Percentiles rank a stretch among this genome's conserved stretches.
Conservation (phyloP, 2,113 vertebrate species). For the Brevimyrus niger region DNA sequence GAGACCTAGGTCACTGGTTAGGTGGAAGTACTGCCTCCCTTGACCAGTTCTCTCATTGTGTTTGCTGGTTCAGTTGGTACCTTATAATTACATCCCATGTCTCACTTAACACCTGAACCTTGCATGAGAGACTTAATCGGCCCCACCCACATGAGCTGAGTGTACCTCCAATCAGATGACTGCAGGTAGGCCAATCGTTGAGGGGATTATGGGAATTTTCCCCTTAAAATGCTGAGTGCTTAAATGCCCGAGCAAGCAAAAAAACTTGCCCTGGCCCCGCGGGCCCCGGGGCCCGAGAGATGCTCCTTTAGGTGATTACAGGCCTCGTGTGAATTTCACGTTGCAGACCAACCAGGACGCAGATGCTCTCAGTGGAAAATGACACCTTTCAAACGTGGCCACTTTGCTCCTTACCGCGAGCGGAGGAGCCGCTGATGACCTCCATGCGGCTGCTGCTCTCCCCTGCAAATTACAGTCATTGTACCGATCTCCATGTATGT, state of each 20-base stretch:
- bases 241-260: background rate
- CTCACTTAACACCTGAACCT: background rate
- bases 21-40: background rate
- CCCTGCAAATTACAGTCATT: constrained; percentile 1
- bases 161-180: background rate
- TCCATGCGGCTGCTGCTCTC: background rate
- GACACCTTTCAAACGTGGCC: background rate
- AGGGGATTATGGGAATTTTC: background rate
- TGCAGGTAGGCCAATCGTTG: background rate
- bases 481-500: constrained; percentile 2
- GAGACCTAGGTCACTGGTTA: background rate
- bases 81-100: background rate
- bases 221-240: background rate
- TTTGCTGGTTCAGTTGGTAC: background rate
- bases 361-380: constrained; percentile 2
- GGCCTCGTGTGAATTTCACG: background rate
- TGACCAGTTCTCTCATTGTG: background rate
- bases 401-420: background rate
- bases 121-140: background rate
- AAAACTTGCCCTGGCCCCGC: background rate
- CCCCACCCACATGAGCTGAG: background rate
- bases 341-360: background rate
- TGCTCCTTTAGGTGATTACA: background rate
- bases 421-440: background rate
- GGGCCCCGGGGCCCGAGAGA: background rate